Evolutionary conservation across 1,140 invertebrate species (phyloP), one percentile per base, ranked within the genome.

Genomic region (Drosophila nikananu): DNA sequence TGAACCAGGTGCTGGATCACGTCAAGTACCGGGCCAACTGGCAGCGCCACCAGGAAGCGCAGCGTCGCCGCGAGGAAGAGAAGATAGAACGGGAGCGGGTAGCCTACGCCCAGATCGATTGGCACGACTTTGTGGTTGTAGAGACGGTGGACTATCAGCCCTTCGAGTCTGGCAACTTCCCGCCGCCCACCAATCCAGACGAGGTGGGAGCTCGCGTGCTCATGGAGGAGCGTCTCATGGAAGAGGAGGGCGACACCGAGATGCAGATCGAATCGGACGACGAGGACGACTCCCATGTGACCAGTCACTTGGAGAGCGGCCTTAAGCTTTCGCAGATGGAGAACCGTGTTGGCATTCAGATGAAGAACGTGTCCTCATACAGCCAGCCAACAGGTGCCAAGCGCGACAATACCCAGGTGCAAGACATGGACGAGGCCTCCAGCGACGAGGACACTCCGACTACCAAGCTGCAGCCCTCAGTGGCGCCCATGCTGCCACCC

Each of bases 71-170:
- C 72, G 98, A 99, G 93, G 98, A 99, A 93, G 98, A 99, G 84
- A 97, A 97, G 86, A 95, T 98, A 19, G 99, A 99, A 93, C 95
- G 97, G 42, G 99, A 99, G 93, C 95, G 98, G 94, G 96, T 99
- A 37, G 98, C 98, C 0, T 99, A 99, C 93, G 98, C 98, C 5
- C 97, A 98, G 87, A 99, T 99, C 79, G 99, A 99, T 93, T 99
- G 99, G 99, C 99, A 99, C 92, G 99, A 99, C 94, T 99, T 99
- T 94, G 99, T 99, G 3, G 98, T 99, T 1, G 99, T 99, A 0
- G 99, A 99, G 94, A 99, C 99, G 0, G 99, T 99, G 0, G 99
- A 99, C 93, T 99, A 99, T 93, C 98, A 99, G 80, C 97, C 97
- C 1, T 98, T 98, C 87, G 99, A 99, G 94, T 96, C 97, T 13